Evolutionary conservation across 2,113 vertebrate genomes (phyloP), one percentile per base, ranked within the genome.

Genomic region (Dolichallabes microphthalmus): DNA sequence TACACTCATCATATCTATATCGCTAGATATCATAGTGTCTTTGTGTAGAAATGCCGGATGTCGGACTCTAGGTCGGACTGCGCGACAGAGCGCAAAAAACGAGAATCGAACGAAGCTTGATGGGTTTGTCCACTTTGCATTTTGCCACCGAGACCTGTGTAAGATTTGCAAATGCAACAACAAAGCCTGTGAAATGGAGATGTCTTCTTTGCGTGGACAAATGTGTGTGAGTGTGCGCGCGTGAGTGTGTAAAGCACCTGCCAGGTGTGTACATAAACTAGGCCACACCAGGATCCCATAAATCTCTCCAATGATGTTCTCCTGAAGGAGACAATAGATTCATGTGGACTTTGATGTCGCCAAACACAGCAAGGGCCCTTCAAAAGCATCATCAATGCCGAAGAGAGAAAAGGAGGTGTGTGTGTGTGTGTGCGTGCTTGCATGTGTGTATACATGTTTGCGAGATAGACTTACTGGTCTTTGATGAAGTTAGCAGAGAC

Each of bases 161-260:
- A 91, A 90, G 91, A 92, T 92, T 95, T 95, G 93, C 94, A 95
- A 94, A 95, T 92, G 89, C 84, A 79, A 89, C 88, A 91, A 94
- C 92, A 94, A 94, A 93, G 92, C 86, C 87, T 89, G 88, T 83
- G 89, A 94, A 91, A 91, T 91, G 91, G 90, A 91, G 91, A 90
- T 91, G 89, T 89, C 90, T 80, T 87, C 74, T 88, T 73, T 83
- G 84, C 83, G 55, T 82, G 81, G 90, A 87, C 50, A 35, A 80
- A 76, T 80, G 68, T 78, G 71, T 81, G 60, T 32, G 53, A 55
- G 76, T 39, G 76, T 45, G 82, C 64, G 66, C 45, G 76, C 79
- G 88, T 68, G 53, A 78, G 81, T 88, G 84, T 90, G 85, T 90
- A 78, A 81, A 86, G 79, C 80, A 83, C 94, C 94, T 93, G 94